Conservation (phyloP, 1,140 invertebrate genomes). For the Acarapis woodi region DNA sequence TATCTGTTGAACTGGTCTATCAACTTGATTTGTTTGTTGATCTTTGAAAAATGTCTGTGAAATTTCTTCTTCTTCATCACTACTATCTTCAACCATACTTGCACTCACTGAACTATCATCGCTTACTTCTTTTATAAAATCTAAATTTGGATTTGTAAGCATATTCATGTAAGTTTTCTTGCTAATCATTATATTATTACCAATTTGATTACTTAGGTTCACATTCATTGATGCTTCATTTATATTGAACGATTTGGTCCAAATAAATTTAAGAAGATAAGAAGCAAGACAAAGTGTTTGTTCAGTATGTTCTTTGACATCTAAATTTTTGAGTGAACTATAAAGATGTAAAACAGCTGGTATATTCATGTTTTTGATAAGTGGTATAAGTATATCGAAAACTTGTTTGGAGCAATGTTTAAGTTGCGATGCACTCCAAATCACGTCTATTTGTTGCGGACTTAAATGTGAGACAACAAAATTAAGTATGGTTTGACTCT, state of each 20-base stretch:
- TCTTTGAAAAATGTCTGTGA: slow-evolving; percentile 18
- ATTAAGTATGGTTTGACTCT: slow-evolving; percentile 67
- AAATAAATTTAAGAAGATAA: slow-evolving; percentile 57
- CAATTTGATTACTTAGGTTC: background rate
- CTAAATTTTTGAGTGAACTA: slow-evolving; percentile 44
- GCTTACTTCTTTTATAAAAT: slow-evolving; percentile 1
- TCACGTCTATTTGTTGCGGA: slow-evolving; percentile 62
- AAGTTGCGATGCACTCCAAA: slow-evolving; percentile 70
- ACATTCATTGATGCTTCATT: background rate
- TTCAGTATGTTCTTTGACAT: slow-evolving; percentile 66
- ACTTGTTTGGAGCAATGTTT: slow-evolving; percentile 80
- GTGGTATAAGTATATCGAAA: slow-evolving; percentile 53
- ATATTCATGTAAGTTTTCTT: no score
- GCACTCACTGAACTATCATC: background rate
- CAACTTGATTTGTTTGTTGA: background rate
- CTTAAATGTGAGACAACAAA: slow-evolving; percentile 74
- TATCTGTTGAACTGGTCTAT: no score
- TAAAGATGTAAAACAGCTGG: slow-evolving; percentile 61
- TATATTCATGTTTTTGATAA: slow-evolving; percentile 63
- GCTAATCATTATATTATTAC: no score
- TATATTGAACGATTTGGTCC: slow-evolving; percentile 29
- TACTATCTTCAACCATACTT: slow-evolving; percentile 1
- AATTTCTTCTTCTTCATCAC: slow-evolving; percentile 9
- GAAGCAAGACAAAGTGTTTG: slow-evolving; percentile 68
- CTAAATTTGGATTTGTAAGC: slow-evolving; percentile 7